Evolutionary conservation across 1,140 invertebrate species (phyloP).

Genomic region (Drosophila tani): DNA sequence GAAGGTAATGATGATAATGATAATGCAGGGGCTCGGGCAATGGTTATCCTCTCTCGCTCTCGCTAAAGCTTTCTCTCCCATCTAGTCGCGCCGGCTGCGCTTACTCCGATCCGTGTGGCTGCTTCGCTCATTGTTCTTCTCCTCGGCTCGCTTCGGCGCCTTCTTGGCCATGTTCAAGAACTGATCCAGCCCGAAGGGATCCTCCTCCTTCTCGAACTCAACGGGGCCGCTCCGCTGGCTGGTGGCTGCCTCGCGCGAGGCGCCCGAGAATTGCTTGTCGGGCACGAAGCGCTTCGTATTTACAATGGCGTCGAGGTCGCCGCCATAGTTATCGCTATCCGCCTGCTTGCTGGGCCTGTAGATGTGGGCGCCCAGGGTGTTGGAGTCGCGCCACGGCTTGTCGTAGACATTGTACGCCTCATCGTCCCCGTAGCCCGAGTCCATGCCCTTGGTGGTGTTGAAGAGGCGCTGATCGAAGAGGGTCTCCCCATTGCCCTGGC

Average conservation of each 20-base stretch:
- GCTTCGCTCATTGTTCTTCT: constrained; percentile 69
- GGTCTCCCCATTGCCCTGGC: constrained; percentile 89
- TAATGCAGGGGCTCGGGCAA: constrained; percentile 2
- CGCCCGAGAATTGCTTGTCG: constrained; percentile 98
- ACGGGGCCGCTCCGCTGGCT: constrained; percentile 94
- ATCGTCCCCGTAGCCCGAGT: constrained; percentile 98
- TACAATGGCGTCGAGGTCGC: constrained; percentile 94
- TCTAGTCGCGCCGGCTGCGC: constrained; percentile 68
- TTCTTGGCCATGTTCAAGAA: constrained; percentile 98
- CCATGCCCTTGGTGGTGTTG: constrained; percentile 98
- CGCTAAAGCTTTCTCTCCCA: neutral
- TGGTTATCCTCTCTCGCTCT: constrained; percentile 5
- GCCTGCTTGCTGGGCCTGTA: constrained; percentile 96
- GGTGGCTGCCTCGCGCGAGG: constrained; percentile 88
- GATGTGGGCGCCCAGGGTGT: constrained; percentile 93
- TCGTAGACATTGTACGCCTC: constrained; percentile 99
- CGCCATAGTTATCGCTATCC: constrained; percentile 96
- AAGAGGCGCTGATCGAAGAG: constrained; percentile 99
- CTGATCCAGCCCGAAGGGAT: constrained; percentile 99
- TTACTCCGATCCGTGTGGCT: constrained; percentile 63
- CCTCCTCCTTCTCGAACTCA: constrained; percentile 97
- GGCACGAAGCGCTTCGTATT: constrained; percentile 97
- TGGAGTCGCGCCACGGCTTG: constrained; percentile 95
- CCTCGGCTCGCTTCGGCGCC: constrained; percentile 86
- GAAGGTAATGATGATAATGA: constrained; percentile 3